Conservation (phyloP, 2,888 invertebrate species). For the Euproctis similis region DNA sequence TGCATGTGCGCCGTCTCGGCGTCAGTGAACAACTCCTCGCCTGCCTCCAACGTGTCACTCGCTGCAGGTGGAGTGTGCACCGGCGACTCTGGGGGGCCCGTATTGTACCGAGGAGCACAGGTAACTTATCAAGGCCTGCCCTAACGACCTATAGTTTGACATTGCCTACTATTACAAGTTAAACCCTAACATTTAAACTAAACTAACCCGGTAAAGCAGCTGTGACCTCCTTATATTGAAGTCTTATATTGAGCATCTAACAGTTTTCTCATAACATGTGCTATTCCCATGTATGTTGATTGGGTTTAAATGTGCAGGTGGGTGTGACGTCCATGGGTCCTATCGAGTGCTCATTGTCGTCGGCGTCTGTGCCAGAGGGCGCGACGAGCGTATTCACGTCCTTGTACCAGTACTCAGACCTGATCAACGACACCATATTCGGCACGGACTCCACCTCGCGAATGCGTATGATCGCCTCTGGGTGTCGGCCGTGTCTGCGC, state of each 20-base stretch:
- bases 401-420: constrained; percentile 39
- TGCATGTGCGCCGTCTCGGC: constrained; percentile 37
- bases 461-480: constrained; percentile 26
- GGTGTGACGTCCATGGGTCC: constrained; percentile 59
- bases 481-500: constrained; percentile 1
- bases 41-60: too few relatives aligned
- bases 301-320: too few relatives aligned
- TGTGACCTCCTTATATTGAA: too few relatives aligned
- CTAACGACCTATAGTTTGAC: too few relatives aligned
- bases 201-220: too few relatives aligned
- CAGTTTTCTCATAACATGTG: too few relatives aligned
- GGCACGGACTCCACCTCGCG: constrained; percentile 34
- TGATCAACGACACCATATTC: constrained; percentile 46
- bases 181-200: too few relatives aligned
- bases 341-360: constrained; percentile 32
- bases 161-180: too few relatives aligned
- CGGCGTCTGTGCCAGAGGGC: constrained; percentile 11
- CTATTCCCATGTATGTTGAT: too few relatives aligned
- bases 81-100: constrained; percentile 61
- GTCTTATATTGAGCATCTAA: too few relatives aligned
- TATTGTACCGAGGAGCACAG: constrained; percentile 34
- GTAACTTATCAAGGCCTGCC: too few relatives aligned
- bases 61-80: constrained; percentile 52
- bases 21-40: constrained; percentile 14
- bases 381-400: constrained; percentile 56